Base-by-base conservation (phyloP, 2,888 invertebrate species). In the Phyllotreta striolata region DNA sequence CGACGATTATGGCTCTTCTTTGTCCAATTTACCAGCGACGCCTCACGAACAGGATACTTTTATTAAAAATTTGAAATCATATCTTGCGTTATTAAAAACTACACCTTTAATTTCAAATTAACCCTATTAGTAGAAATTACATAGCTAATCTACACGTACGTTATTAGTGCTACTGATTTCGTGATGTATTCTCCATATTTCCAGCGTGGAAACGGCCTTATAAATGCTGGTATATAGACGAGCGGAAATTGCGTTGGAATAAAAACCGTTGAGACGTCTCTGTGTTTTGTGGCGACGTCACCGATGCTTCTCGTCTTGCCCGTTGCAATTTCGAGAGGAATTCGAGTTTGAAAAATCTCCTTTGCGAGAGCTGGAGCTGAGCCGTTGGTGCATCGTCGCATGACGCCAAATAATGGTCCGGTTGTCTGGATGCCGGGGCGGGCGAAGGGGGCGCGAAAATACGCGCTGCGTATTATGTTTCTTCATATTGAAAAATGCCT, bases 261-360 rank as follows among this genome's bases (percentile, higher is more conserved):
- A 24, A 24, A 24, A 24, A 24, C 24, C 2, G 24, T 24, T 24
- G 24, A 24, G 47, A 47, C 49, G 49, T 34, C 12, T 12, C 49
- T 49, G 49, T 4, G 0, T 35, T 12, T 12, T 6, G 39, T 59
- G 51, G 51, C 51, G 41, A 54, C 44, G 24, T 43, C 37, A 8
- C 24, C 43, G 47, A 46, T 56, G 55, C 40, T 63, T 39, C 44
- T 51, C 60, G 49, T 51, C 51, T 49, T 59, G 51, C 41, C 44
- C 49, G 49, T 8, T 49, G 61, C 66, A 66, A 66, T 66, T 66
- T 66, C 49, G 55, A 41, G 54, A 51, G 58, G 63, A 66, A 66
- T 62, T 62, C 34, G 41, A 44, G 46, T 60, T 46, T 10, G 60
- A 44, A 63, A 66, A 66, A 63, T 66, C 60, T 43, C 35, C 46